phyloP scores from a whole-genome alignment of 2,888 invertebrate genomes.

The Gastracanthus pulcherrimus region DNA sequence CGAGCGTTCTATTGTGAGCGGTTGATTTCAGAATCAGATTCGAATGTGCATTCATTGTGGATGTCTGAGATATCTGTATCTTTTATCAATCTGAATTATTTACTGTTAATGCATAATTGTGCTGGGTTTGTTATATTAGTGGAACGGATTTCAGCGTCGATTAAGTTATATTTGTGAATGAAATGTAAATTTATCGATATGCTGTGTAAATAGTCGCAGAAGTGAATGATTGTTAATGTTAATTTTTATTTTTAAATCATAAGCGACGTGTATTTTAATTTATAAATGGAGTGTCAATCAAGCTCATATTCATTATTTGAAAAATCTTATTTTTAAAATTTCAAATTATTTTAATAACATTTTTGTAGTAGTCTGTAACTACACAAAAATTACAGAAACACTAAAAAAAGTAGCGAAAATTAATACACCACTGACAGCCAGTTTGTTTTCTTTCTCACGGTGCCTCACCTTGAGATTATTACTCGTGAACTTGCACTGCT shows the following conservation, averaged over 20 bases:
- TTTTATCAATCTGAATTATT: neutral
- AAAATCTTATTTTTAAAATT: no score
- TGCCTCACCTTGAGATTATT: constrained; percentile 69
- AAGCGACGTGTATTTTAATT: no score
- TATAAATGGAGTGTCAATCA: no score
- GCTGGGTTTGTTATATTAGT: neutral
- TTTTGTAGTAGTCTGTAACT: no score
- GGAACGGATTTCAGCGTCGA: neutral
- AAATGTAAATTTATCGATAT: neutral
- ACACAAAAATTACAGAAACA: no score
- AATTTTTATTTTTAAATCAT: no score
- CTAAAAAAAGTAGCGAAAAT: no score
- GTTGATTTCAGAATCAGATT: neutral
- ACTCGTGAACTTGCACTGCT: constrained; percentile 72
- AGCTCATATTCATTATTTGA: no score
- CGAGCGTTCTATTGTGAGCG: neutral
- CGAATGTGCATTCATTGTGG: neutral
- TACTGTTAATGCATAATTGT: neutral
- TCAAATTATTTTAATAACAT: no score
- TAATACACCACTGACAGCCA: no score
- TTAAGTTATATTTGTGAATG: neutral
- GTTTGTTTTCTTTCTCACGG: neutral
- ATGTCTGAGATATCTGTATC: neutral
- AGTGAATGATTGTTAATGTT: neutral
- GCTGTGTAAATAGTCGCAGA: neutral